Conservation (phyloP, 2,888 invertebrate species). For the Mythimna loreyi region DNA sequence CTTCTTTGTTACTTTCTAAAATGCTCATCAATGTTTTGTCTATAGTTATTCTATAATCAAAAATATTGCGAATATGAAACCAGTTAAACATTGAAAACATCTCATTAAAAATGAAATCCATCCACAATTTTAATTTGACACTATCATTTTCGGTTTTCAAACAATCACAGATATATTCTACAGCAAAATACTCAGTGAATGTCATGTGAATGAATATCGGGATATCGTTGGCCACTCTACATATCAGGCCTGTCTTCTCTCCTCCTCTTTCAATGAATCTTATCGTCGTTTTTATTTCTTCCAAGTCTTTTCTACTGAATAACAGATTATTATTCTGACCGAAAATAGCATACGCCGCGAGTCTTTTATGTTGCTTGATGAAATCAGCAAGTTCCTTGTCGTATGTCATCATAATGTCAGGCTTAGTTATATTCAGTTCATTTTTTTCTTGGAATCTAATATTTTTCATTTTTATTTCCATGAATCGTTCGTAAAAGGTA, state of each 20-base stretch:
- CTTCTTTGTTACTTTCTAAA: not conserved
- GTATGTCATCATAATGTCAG: conserved; percentile 24
- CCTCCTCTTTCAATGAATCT: conserved; percentile 28
- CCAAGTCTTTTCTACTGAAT: conserved; percentile 23
- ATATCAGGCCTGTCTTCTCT: conserved; percentile 43
- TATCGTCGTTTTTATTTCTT: conserved; percentile 19
- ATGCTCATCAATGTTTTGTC: not conserved
- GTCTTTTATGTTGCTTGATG: conserved; percentile 41
- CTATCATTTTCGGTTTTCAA: not conserved
- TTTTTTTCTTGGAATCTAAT: conserved; percentile 50
- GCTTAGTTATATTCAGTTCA: conserved; percentile 32
- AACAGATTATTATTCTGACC: not conserved
- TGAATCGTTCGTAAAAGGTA: conserved; percentile 47
- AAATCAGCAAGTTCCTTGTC: conserved; percentile 43
- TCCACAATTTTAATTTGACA: not conserved
- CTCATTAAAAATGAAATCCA: conserved; percentile 6
- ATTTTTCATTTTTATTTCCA: conserved; percentile 48
- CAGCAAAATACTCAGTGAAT: conserved; percentile 50
- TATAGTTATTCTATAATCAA: conserved; percentile 6
- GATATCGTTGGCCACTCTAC: conserved; percentile 22
- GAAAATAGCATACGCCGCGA: conserved; percentile 46
- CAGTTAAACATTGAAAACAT: conserved; percentile 1
- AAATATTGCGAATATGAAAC: not conserved
- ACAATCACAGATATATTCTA: conserved; percentile 39
- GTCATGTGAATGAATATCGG: conserved; percentile 43